Evolutionary conservation across 1,140 invertebrate genomes (phyloP), one percentile per base, ranked within the genome.

Genomic region (Rhagoletis zephyria): DNA sequence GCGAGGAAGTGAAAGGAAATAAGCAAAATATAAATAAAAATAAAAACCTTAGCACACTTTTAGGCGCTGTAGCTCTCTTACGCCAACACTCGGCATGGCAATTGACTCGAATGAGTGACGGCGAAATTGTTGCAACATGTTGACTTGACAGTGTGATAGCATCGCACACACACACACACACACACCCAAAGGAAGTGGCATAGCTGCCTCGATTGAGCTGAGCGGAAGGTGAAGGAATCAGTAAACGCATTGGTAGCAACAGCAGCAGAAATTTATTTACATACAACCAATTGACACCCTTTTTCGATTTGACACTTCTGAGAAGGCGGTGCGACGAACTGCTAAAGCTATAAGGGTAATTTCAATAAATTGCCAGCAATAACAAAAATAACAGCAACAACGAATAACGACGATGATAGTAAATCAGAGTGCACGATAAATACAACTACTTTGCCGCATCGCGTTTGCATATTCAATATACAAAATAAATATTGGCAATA

Each of bases 271-370:
- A 30, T 56, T 63, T 63, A 87, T 89, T 91, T 90, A 85, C 88
- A 89, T 90, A 85, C 88, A 89, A 89, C 89, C 90, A 90, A 91
- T 91, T 91, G 91, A 91, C 91, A 91, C 91, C 90, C 91, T 91
- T 91, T 91, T 89, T 42, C 90, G 89, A 87, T 85, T 77, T 88
- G 88, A 74, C 89, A 88, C 74, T 87, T 63, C n/a, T n/a, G 48
- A 86, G 64, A 87, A 86, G 87, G 89, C 88, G 89, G 88, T 89
- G 90, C 89, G 64, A 30, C 30, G 48, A 42, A 86, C 10, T n/a
- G 4, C 74, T 30, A 9, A 42, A 56, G 74, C 74, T 87, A 89
- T 88, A 89, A 90, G 91, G 91, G 91, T 90, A 91, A 91, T 91
- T 91, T 89, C 89, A 88, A 91, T 91, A 91, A 91, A 91, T 91